Conservation (phyloP, 2,113 vertebrate genomes). For the Echinops telfairi region DNA sequence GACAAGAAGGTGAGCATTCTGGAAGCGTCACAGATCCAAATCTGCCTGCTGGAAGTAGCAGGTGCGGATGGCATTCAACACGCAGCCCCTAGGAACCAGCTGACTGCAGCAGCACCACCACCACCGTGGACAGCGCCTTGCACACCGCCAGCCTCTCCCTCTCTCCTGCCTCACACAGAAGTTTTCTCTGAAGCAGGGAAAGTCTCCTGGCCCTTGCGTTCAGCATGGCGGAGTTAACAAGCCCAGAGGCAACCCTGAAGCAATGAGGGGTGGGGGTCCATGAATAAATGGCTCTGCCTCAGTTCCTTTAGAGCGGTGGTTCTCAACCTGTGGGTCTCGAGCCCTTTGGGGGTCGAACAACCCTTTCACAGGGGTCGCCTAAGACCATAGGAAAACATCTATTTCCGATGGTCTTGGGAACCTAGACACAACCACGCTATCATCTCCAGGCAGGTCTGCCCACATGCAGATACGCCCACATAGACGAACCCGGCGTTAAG, state of each 20-base stretch:
- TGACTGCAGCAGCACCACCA: conserved; percentile 9
- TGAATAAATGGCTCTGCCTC: not conserved
- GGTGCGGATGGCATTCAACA: rapidly evolving
- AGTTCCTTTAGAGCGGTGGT: too few species aligned
- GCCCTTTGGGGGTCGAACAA: too few species aligned
- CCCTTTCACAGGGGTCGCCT: too few species aligned
- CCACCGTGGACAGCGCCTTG: rapidly evolving
- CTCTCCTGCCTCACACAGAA: too few species aligned
- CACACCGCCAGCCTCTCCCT: not conserved
- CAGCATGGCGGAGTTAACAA: too few species aligned
- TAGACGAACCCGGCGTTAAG: too few species aligned
- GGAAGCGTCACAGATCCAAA: not conserved
- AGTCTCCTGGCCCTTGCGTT: not conserved
- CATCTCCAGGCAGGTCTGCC: too few species aligned
- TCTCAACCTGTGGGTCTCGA: too few species aligned
- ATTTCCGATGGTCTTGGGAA: too few species aligned
- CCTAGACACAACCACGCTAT: too few species aligned
- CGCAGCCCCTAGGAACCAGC: not conserved
- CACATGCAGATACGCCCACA: too few species aligned
- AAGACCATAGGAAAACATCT: too few species aligned
- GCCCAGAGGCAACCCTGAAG: not conserved
- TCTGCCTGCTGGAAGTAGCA: not conserved
- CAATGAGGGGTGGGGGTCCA: rapidly evolving
- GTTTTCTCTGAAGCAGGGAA: not conserved
- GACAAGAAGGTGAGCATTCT: not conserved